A percentile compares a stretch with the other conserved stretches of the same genome.
These are phyloP conservation scores for Drosophila austrosaltans DNA, from an alignment of 2,888 invertebrate species.

Conservation along the genomic window DNA sequence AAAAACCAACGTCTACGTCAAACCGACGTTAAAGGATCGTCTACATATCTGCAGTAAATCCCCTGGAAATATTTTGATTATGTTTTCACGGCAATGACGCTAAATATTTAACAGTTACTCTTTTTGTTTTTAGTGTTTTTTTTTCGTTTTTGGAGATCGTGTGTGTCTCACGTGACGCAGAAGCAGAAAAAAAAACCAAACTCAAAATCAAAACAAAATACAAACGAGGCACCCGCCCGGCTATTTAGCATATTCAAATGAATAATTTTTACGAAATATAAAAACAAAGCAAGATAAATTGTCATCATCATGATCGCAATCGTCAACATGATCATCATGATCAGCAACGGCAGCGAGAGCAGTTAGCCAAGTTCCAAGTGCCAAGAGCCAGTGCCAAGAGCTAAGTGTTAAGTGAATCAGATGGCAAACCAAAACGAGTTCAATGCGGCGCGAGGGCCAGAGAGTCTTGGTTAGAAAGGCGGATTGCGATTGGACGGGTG, in stretches of 20 bases:
- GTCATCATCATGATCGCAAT: constrained; percentile 17
- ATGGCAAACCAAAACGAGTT: constrained; percentile 32
- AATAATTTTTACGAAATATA: constrained; percentile 54
- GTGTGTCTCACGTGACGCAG: constrained; percentile 61
- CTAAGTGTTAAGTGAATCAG: constrained; percentile 57
- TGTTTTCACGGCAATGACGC: constrained; percentile 16
- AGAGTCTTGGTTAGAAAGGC: constrained; percentile 40
- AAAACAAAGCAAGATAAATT: constrained; percentile 33
- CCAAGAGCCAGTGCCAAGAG: not conserved
- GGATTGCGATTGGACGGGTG: constrained; percentile 5
- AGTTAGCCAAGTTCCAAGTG: constrained; percentile 4
- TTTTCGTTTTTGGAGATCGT: constrained; percentile 24
- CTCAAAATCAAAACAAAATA: constrained; percentile 39
- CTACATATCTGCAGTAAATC: constrained; percentile 11
- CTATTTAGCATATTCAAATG: constrained; percentile 75
- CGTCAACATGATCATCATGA: constrained; percentile 45
- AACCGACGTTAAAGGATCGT: not conserved
- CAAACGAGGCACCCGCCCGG: constrained; percentile 46
- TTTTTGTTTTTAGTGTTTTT: constrained; percentile 36
- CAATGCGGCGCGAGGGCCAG: constrained; percentile 26
- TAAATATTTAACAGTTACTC: constrained; percentile 19
- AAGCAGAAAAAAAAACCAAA: constrained; percentile 37
- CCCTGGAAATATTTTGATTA: constrained; percentile 7
- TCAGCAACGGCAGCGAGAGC: not conserved
- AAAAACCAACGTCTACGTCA: not conserved